phyloP scores from a whole-genome alignment of 1,140 invertebrate genomes.

The Dolichoris vasculosae region DNA sequence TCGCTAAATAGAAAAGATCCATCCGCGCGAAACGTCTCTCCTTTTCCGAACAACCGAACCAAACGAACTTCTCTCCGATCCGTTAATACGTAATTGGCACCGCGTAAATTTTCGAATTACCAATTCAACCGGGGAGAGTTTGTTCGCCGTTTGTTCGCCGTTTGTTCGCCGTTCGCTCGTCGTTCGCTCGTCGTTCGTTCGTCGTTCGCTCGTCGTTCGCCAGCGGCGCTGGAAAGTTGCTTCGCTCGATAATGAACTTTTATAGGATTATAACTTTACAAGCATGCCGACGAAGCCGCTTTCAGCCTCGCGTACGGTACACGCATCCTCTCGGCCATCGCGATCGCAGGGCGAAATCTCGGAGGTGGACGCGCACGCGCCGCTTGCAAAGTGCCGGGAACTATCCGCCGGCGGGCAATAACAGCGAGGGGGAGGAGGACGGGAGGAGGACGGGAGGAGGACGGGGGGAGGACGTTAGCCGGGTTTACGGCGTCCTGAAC shows the following conservation, averaged over 20 bases:
- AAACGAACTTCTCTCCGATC: not conserved
- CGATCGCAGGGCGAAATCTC: constrained; percentile 2
- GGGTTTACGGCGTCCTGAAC: constrained; percentile 41
- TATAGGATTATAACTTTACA: constrained; percentile 25
- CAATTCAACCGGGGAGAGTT: not conserved
- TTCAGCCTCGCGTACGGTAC: not conserved
- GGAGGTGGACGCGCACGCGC: not conserved
- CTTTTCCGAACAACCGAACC: not conserved
- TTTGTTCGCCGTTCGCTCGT: not conserved
- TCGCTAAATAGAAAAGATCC: not conserved
- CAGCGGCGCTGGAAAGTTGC: not conserved
- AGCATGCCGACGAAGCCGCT: not conserved
- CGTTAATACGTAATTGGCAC: not conserved
- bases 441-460: not conserved
- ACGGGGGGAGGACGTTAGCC: constrained; percentile 7
- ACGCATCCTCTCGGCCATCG: not conserved
- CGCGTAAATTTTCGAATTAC: constrained; percentile 11
- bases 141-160: not conserved
- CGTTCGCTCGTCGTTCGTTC: too few relatives aligned
- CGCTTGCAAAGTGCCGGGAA: constrained; percentile 13
- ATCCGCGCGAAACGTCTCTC: not conserved
- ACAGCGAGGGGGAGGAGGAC: not conserved
- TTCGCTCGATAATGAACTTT: not conserved
- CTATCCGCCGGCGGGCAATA: not conserved
- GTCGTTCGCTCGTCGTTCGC: too few relatives aligned